Evolutionary conservation across 53 echinoderm and acorn worm genomes (phyloP).

Genomic region (Arbacia lixula): DNA sequence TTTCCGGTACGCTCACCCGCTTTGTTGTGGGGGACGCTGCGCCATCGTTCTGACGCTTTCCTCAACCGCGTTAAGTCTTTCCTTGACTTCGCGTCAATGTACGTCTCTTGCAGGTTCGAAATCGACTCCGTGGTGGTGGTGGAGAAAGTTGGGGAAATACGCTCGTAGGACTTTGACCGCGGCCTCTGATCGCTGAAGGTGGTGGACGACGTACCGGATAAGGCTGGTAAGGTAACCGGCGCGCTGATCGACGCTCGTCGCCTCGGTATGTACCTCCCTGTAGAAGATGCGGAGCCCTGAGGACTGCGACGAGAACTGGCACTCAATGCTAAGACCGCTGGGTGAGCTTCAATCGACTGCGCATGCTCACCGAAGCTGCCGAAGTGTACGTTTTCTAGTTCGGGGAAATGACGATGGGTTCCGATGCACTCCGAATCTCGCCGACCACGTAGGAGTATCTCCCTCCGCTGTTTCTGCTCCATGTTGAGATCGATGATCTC

Average conservation of each 20-base stretch:
- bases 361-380: neutral
- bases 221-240: neutral
- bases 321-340: neutral
- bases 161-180: neutral
- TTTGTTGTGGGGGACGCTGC: neutral
- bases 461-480: slow-evolving; percentile 20
- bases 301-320: neutral
- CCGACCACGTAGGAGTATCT: neutral
- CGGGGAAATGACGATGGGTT: neutral
- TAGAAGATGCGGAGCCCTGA: neutral
- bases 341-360: neutral
- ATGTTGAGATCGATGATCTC: slow-evolving; percentile 48
- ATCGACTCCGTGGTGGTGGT: neutral
- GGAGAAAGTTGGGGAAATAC: neutral
- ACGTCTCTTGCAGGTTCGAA: neutral
- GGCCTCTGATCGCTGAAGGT: neutral
- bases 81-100: slow-evolving; percentile 9
- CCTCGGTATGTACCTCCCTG: neutral
- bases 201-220: neutral
- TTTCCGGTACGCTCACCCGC: slow-evolving; percentile 10
- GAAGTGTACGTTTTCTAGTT: neutral
- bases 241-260: slow-evolving; percentile 35
- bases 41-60: slow-evolving; percentile 20
- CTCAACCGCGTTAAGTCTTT: slow-evolving; percentile 15
- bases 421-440: slow-evolving; percentile 24